Evolutionary conservation across 2,888 invertebrate species (phyloP).

Genomic region (Mayetiola destructor): DNA sequence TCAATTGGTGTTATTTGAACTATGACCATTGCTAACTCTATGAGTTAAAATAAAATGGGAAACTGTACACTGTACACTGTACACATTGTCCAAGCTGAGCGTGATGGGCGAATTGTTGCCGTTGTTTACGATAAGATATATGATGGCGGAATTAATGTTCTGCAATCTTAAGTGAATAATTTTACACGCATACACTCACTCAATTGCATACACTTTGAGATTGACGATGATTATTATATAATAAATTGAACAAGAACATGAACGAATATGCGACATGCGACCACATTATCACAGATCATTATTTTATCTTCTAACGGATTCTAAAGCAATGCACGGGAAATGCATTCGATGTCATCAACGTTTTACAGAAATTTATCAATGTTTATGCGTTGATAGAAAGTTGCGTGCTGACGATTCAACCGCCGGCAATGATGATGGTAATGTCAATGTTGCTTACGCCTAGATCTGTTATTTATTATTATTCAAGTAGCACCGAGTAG

Average conservation of each 20-base stretch:
- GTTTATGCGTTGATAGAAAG: background rate
- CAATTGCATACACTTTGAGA: background rate
- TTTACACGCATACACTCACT: background rate
- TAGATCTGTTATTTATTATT: too few species aligned
- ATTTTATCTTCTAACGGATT: background rate
- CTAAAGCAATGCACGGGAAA: too few species aligned
- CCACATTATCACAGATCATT: too few species aligned
- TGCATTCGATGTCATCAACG: too few species aligned
- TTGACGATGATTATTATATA: background rate
- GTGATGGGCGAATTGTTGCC: too few species aligned
- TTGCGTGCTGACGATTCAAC: too few species aligned
- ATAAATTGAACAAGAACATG: background rate
- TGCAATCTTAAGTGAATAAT: background rate
- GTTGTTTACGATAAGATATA: background rate
- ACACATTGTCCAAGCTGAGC: too few species aligned
- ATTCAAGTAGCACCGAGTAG: too few species aligned
- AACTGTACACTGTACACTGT: background rate
- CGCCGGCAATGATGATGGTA: too few species aligned
- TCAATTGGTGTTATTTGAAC: constrained; percentile 12
- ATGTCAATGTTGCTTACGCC: too few species aligned
- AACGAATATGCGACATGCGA: background rate
- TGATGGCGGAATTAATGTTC: constrained; percentile 9
- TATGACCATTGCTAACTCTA: constrained; percentile 8
- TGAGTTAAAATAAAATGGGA: background rate
- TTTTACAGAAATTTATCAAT: too few species aligned